phyloP scores from a whole-genome alignment of 1,140 invertebrate genomes.

The Cydia fagiglandana region DNA sequence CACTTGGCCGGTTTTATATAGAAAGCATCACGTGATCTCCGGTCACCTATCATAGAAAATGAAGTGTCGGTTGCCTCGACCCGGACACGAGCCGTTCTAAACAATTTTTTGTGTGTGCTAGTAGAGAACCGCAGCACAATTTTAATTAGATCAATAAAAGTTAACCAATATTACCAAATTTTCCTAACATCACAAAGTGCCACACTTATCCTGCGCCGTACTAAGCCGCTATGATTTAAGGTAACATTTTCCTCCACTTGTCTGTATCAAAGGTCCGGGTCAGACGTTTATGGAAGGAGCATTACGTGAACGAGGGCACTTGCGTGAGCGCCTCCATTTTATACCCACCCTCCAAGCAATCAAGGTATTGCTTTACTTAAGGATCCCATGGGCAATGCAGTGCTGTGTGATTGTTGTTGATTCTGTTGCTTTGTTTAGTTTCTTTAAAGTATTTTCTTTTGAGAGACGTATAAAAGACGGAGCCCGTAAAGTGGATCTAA shows the following conservation, averaged over 20 bases:
- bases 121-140: too few relatives aligned
- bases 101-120: too few relatives aligned
- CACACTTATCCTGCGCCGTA: not conserved
- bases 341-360: constrained; percentile 37
- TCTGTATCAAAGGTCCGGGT: constrained; percentile 29
- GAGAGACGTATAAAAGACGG: not conserved
- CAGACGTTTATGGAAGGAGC: constrained; percentile 40
- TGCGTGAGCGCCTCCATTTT: constrained; percentile 49
- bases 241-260: constrained; percentile 40
- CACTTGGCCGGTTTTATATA: too few relatives aligned
- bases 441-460: not conserved
- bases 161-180: too few relatives aligned
- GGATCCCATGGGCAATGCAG: not conserved
- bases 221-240: constrained; percentile 3
- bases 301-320: constrained; percentile 40
- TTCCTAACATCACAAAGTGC: not conserved
- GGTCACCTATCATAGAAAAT: too few relatives aligned
- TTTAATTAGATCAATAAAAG: too few relatives aligned
- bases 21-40: too few relatives aligned
- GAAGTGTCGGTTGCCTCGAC: too few relatives aligned
- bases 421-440: constrained; percentile 7
- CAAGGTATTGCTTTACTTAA: constrained; percentile 31
- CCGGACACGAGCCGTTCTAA: too few relatives aligned
- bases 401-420: constrained; percentile 20
- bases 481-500: not conserved